Conservation (phyloP, 2,113 vertebrate genomes). For the Ctenodactylus gundi region DNA sequence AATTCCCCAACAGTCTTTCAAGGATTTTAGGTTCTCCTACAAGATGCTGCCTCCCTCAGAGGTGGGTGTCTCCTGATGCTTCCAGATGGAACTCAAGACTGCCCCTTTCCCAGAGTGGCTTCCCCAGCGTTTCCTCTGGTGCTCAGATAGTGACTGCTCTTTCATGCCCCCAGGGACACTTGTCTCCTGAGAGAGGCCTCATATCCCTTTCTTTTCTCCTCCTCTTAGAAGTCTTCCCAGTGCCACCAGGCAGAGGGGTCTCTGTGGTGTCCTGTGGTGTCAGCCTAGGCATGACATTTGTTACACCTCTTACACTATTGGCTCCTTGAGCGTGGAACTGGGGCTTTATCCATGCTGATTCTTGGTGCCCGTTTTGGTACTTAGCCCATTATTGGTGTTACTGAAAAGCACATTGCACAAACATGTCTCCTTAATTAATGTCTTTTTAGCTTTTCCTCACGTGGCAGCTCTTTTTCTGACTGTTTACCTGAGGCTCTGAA, state of each 20-base stretch:
- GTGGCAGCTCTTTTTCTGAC: neutral
- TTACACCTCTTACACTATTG: neutral
- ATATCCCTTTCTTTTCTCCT: neutral
- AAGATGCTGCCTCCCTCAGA: neutral
- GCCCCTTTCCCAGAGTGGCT: neutral
- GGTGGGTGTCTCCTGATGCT: neutral
- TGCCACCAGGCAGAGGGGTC: neutral
- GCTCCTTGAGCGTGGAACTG: neutral
- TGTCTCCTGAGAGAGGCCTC: fast-evolving
- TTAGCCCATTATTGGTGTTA: neutral
- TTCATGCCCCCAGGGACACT: neutral
- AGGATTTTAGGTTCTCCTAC: neutral
- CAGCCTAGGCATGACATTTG: neutral
- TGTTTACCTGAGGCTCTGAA: neutral
- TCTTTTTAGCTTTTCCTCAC: neutral
- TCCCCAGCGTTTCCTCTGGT: neutral
- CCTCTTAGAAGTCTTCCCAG: neutral
- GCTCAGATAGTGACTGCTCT: neutral
- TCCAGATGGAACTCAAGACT: neutral
- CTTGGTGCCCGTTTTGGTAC: fast-evolving
- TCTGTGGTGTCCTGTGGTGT: neutral
- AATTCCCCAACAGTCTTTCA: neutral
- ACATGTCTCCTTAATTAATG: fast-evolving
- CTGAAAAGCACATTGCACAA: neutral
- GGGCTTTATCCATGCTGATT: neutral